Base-by-base conservation (phyloP, 1,140 invertebrate genomes). In the Drosophila tropicalis region DNA sequence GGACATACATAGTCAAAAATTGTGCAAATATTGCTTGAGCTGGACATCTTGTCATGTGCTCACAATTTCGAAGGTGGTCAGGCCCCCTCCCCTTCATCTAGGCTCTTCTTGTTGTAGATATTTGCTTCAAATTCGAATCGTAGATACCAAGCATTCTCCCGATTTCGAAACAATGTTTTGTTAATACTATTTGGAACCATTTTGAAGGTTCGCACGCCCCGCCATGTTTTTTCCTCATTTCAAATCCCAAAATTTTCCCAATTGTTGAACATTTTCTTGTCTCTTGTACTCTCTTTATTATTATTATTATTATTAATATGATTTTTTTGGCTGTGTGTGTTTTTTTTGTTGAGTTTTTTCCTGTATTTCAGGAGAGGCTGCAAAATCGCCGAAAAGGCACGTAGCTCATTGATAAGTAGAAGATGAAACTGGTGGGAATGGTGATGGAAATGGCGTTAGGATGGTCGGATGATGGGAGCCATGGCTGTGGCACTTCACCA, bases 321-420 rank as follows among this genome's bases (percentile, higher is more conserved):
- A 51, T 44, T 58, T 67, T 58, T 56, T 56, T 56, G 61, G 47
- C n/a, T 55, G 67, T 54, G 10, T 64, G n/a, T n/a, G n/a, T 15
- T 55, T 64, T 39, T 55, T 64, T 64, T 71, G 71, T 67, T 64
- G 29, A 29, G 29, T 29, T 29, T 3, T 65, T 62, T 22, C 15
- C 29, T 3, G 15, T 51, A 51, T 51, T 54, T 40, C 47, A 32
- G 70, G 78, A 82, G 83, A 86, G 82, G 82, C 83, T 87, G 82
- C 79, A 82, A 86, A 86, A 86, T 79, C 76, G 76, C 83, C 70
- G 67, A 87, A 87, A 82, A 87, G 82, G 82, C 82, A 86, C 82
- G 82, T 86, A 86, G 83, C 82, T 79, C 83, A 86, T 87, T 81
- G 82, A 73, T 70, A 83, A 56, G 68, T 76, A 75, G 74, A 70